These are phyloP conservation scores for Isichthys henryi DNA, from an alignment of 2,113 vertebrate genomes.

Conservation along the genomic window DNA sequence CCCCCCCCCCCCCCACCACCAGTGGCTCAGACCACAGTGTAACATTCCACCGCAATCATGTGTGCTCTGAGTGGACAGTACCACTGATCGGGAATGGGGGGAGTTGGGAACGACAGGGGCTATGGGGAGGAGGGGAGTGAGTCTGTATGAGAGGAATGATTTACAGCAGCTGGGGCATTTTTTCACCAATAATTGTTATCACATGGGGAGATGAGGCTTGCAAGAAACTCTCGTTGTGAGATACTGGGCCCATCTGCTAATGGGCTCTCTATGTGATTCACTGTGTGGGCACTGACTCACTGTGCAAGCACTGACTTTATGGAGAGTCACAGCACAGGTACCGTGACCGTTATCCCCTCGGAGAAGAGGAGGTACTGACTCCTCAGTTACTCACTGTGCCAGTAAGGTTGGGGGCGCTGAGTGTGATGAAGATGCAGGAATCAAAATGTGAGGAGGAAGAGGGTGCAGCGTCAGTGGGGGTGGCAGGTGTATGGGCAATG, in stretches of 20 bases:
- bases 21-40: not conserved
- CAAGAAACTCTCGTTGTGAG: not conserved
- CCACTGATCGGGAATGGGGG: not conserved
- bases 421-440: not conserved
- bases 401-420: not conserved
- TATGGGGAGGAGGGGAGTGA: not conserved
- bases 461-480: not conserved
- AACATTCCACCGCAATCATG: slow-evolving; percentile 3
- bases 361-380: not conserved
- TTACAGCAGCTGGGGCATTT: slow-evolving; percentile 13
- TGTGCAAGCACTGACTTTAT: not conserved
- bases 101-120: not conserved
- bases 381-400: not conserved
- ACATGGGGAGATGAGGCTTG: not conserved
- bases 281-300: not conserved
- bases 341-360: not conserved
- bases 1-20: not conserved
- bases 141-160: not conserved
- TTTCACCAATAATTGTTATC: slow-evolving; percentile 23
- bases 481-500: not conserved
- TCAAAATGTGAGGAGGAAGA: not conserved
- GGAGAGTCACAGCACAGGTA: not conserved
- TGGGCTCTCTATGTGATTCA: not conserved
- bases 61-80: not conserved
- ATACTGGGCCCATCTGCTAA: not conserved